These are phyloP conservation scores for Octomys mimax DNA, from an alignment of 2,797 vertebrate genomes.

Conservation along the genomic window DNA sequence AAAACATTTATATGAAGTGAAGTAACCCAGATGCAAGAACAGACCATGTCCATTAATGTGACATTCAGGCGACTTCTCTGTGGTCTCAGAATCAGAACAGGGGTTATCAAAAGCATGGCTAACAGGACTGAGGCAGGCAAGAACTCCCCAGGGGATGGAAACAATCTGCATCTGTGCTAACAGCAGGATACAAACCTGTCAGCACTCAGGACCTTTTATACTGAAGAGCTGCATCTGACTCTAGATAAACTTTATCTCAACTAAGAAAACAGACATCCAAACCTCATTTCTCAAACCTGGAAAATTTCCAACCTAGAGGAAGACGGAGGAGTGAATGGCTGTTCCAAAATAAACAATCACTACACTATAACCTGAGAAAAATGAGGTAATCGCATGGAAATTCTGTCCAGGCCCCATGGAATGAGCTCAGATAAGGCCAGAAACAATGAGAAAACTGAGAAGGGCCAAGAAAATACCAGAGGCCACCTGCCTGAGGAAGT, in stretches of 20 bases:
- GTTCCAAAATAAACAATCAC: neutral
- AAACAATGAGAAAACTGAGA: neutral
- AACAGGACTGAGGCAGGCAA: neutral
- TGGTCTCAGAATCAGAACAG: neutral
- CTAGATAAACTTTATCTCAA: neutral
- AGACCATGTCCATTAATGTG: neutral
- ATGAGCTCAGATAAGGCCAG: neutral
- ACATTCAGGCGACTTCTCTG: neutral
- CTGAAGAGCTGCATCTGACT: neutral
- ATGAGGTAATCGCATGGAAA: neutral
- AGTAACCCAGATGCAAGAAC: neutral
- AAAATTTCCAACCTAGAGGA: neutral
- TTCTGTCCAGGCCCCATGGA: neutral
- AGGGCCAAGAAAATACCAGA: neutral
- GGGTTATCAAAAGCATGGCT: neutral
- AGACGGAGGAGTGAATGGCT: fast-evolving
- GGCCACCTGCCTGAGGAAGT: neutral
- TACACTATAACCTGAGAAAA: neutral
- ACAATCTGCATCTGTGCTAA: neutral
- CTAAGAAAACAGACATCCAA: neutral
- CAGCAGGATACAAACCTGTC: neutral
- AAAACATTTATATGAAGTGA: neutral
- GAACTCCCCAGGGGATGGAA: neutral
- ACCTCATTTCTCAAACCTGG: neutral
- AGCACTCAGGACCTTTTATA: neutral